Conservation (phyloP, 2,888 invertebrate genomes). For the Luperina nickerlii region DNA sequence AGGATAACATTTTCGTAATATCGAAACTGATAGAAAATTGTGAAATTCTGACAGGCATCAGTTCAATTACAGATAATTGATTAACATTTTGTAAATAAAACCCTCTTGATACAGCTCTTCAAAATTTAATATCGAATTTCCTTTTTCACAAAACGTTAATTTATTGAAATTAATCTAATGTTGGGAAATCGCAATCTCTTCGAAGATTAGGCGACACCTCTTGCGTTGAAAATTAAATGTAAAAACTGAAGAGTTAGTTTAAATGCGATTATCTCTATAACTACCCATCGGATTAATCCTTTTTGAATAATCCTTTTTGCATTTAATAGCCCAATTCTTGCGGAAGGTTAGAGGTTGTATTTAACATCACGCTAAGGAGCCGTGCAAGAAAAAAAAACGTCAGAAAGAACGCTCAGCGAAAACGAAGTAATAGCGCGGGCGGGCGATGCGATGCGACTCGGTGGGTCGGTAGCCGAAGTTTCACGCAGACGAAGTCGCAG, state of each 20-base stretch:
- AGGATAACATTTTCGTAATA: neutral
- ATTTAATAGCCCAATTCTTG: neutral
- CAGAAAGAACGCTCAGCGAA: too few relatives aligned
- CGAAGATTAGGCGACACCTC: constrained; percentile 25
- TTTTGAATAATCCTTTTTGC: neutral
- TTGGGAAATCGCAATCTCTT: constrained; percentile 20
- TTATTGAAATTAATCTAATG: constrained; percentile 27
- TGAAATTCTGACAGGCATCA: constrained; percentile 5
- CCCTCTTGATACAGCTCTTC: constrained; percentile 7
- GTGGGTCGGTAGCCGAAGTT: neutral
- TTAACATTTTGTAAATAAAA: constrained; percentile 29
- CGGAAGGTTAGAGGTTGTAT: neutral
- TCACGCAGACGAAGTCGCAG: neutral
- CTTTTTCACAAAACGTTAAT: constrained; percentile 23
- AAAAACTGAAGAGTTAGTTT: neutral
- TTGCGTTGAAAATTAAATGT: constrained; percentile 6
- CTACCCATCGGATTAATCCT: neutral
- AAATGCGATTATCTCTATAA: neutral
- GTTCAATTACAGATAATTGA: constrained; percentile 40
- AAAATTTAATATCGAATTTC: constrained; percentile 24
- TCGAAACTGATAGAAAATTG: neutral
- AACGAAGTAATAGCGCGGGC: neutral
- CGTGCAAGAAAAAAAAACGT: neutral
- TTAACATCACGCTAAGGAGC: neutral
- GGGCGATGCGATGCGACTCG: neutral